Evolutionary conservation across 2,113 vertebrate genomes (phyloP), one percentile per base, ranked within the genome.

Genomic region (Oreotragus oreotragus): DNA sequence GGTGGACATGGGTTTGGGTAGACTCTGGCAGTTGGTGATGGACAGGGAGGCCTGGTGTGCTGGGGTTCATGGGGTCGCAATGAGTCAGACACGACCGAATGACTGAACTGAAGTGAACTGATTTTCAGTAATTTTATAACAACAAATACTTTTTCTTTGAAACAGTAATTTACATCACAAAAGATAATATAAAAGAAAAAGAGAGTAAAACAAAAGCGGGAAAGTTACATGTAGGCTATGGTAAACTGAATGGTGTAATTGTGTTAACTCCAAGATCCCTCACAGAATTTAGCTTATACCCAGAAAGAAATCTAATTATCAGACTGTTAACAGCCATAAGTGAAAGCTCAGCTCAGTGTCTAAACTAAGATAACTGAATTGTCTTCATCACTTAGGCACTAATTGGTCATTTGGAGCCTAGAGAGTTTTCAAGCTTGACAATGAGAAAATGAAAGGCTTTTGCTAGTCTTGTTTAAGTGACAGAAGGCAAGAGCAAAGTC

Each of bases 221-320:
- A 80, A 81, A 84, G 70, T 47, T 90, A 33, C 11, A 39, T 0
- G 66, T 87, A 14, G 97, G 70, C 92, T 91, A 55, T n/a, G 84
- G 8, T 30, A 93, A 84, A 98, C 64, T 95, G 66, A 97, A 73
- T 92, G 25, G 25, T 97, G 19, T 95, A n/a, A 16, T 91, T 79
- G 66, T 89, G 98, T 97, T 97, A 91, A n/a, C 49, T 77, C 62
- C 95, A 96, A 87, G 30, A 97, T 97, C 55, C 94, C 95, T 97
- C 95, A 91, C 21, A 95, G 92, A 98, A 97, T 86, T 64, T 60
- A 95, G 77, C 33, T 98, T 96, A 96, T 92, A 13, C 96, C 96
- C 58, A 96, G 88, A 98, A 98, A 98, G 39, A 98, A 98, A 98
- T 98, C 91, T 97, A 98, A 98, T 98, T 98, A 98, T 92, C 84